These are phyloP conservation scores for Thecocarcelia acutangulata DNA, from an alignment of 2,888 invertebrate species.

Conservation along the genomic window DNA sequence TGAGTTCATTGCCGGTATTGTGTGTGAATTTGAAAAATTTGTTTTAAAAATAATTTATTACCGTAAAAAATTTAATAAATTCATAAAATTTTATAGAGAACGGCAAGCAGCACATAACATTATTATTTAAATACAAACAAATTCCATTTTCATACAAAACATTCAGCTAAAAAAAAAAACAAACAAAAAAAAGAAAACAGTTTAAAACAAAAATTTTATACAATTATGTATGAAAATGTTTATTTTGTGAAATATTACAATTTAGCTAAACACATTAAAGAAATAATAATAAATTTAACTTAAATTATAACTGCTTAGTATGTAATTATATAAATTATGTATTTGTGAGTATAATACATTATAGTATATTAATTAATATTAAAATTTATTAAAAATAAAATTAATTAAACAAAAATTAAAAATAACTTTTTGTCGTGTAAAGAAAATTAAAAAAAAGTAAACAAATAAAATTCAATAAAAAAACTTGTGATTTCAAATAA, in stretches of 20 bases:
- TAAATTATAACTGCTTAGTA: conserved; percentile 66
- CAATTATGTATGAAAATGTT: conserved; percentile 55
- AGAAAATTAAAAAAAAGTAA: conserved; percentile 49
- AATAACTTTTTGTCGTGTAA: conserved; percentile 65
- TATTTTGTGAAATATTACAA: conserved; percentile 68
- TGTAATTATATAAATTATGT: conserved; percentile 55
- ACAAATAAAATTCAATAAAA: conserved; percentile 56
- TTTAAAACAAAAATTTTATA: conserved; percentile 23
- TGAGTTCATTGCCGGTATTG: no score
- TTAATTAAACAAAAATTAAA: conserved; percentile 27
- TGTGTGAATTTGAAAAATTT: no score
- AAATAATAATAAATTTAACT: conserved; percentile 50
- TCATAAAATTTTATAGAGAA: no score
- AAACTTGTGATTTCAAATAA: conserved; percentile 63
- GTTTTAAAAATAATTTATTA: no score
- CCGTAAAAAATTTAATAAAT: no score
- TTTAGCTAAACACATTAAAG: conserved; percentile 54
- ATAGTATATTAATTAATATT: conserved; percentile 52
- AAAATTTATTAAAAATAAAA: conserved; percentile 50
- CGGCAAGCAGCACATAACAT: no score
- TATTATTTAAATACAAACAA: conserved; percentile 18
- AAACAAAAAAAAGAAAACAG: conserved; percentile 20
- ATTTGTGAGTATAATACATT: conserved; percentile 62
- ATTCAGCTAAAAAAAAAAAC: no score
- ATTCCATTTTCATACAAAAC: conserved; percentile 35